Base-by-base conservation (phyloP, 2,797 vertebrate species). In the Acropternis orthonyx region DNA sequence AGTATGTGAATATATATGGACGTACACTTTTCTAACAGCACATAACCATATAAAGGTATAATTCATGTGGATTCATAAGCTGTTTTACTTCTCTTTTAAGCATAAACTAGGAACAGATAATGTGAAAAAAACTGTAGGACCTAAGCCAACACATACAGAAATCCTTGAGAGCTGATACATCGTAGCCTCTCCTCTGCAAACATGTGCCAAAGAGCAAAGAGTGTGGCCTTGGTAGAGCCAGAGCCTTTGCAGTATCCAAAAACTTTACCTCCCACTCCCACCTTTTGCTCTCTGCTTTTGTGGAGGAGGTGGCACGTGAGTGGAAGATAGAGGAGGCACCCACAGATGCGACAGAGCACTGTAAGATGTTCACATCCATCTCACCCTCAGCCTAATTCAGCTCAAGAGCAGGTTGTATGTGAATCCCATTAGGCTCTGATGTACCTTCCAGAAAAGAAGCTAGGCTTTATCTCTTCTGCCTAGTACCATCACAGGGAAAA, bases 241-340 rank as follows among this genome's bases (percentile, higher is more conserved):
- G 56, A 77, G 65, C 30, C 23, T 46, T 83, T 74, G 34, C 2
- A 34, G 27, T 15, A 5, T n/a, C 51, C 68, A 76, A 54, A 87
- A 28, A 0, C 51, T 48, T 7, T 32, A 24, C 4, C 13, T 2
- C 11, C 9, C 23, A 54, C 7, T 8, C 39, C 46, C 0, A 0
- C 4, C 13, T 68, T 56, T 32, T 14, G 26, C 23, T 16, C 59
- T 79, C 23, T 54, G 36, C 19, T 58, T 37, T 66, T 62, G 32
- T 58, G 73, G 34, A 88, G 76, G 59, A 61, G 41, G 26, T 2
- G 1, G 11, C 37, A 26, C 1, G 4, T 10, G 19, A 52, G 59
- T 22, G 37, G 54, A 28, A 49, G 46, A 23, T n/a, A 61, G 32
- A 68, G 48, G 55, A 62, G 44, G 44, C n/a, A 39, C 14, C 24